Base-by-base conservation (phyloP, 2,888 invertebrate genomes). In the Apamea anceps region DNA sequence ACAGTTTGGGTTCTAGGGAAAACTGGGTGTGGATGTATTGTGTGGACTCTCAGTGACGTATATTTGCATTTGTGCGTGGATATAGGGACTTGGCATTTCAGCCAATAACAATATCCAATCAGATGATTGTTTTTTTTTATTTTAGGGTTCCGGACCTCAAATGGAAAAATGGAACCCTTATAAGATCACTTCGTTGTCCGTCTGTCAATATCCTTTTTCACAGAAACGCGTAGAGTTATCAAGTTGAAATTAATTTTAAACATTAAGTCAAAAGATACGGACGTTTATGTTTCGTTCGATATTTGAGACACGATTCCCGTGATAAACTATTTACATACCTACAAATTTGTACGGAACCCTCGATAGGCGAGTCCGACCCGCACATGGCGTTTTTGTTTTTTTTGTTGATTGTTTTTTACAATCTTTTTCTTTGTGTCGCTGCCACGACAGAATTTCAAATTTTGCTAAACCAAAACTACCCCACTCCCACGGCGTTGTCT, bases 21-120 rank as follows among this genome's bases (percentile, higher is more conserved):
- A 68, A 62, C 77, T 73, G 54, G 82, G 54, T 51, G 81, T 70
- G 85, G 57, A 63, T 37, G 42, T 82, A 70, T 51, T 57, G 73
- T 70, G 45, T 60, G n/a, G 32, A 32, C 51, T n/a, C 62, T 48
- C 48, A 37, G 7, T 80, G 80, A 67, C 54, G 45, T 37, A 28
- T 68, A 63, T 83, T 77, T 62, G 60, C 42, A 54, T 60, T 48
- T 65, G 3, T 45, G 60, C 12, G n/a, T 42, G 42, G 21, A 42
- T 48, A 54, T 0, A 13, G 42, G 32, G 42, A 18, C 21, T n/a
- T 72, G 18, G 8, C 37, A 18, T 62, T 60, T 48, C 3, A 28
- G 45, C 3, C 12, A 25, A 57, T 25, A 57, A 57, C 12, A 60
- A 60, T 0, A 60, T n/a, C 13, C 57, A 60, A n/a, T 60, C 57